Evolutionary conservation across 2,797 vertebrate species (phyloP).

Genomic region (Vireo griseus): DNA sequence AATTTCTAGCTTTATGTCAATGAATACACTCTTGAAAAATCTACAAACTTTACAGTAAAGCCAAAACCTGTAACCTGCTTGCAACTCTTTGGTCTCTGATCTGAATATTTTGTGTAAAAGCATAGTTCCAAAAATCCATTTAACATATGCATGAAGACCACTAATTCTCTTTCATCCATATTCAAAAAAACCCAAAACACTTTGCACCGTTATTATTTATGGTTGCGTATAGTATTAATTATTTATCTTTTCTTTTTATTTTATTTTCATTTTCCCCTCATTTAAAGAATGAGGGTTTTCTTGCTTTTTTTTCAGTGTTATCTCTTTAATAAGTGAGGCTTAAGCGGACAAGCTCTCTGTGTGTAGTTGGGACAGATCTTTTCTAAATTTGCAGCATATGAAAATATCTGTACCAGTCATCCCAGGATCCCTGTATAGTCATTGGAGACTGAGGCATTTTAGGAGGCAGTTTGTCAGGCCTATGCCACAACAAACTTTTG

Average conservation of each 20-base stretch:
- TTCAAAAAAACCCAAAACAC: not conserved
- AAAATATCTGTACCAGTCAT: not conserved
- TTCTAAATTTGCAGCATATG: not conserved
- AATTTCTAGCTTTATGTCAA: not conserved
- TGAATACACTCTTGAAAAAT: not conserved
- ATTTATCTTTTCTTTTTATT: not conserved
- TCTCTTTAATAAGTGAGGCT: not conserved
- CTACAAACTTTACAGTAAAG: not conserved
- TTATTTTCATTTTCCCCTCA: not conserved
- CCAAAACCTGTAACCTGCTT: not conserved
- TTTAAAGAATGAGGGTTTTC: fast-evolving
- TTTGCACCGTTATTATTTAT: not conserved
- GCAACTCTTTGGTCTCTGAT: not conserved
- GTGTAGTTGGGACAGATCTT: not conserved
- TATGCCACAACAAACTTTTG: not conserved
- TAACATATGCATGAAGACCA: not conserved
- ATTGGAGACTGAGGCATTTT: not conserved
- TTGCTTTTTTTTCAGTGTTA: not conserved
- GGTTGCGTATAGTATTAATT: not conserved
- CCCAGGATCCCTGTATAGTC: not conserved
- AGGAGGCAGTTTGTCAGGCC: not conserved
- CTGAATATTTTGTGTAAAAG: not conserved
- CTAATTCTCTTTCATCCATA: not conserved
- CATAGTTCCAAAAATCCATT: not conserved
- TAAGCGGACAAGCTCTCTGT: not conserved